Base-by-base conservation (phyloP, 2,888 invertebrate genomes). In the Imbricaverruca yamaguchii region DNA sequence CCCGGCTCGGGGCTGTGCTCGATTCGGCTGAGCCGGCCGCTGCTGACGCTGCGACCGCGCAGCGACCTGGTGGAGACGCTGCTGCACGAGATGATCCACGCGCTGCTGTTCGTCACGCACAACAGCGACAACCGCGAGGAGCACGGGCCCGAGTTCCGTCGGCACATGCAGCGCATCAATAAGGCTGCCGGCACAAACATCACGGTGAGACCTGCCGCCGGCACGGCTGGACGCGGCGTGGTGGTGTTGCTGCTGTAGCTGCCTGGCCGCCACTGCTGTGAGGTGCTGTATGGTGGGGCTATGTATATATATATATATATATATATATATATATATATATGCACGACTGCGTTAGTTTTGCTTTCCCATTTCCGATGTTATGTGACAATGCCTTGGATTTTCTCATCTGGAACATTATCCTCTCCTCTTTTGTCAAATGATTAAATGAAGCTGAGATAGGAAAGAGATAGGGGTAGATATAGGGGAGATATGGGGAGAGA, bases 11-110 rank as follows among this genome's bases (percentile, higher is more conserved):
- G 94, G 8, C 88, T 93, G 81, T 96, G 96, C 86, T 91, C 92
- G 53, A 93, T 97, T 83, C 90, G 94, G 0, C 89, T 99, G 3
- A 98, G 97, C 86, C 92, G 93, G 85, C 98, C 99, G 0, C 88
- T 99, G 39, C 89, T 99, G 0, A 96, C 96, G 87, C 89, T 98
- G 9, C 89, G 99, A 57, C 95, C 98, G 0, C 90, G 99, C 65
- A 97, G 95, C 87, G 97, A 99, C 88, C 89, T 99, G 0, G 91
- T 99, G 0, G 96, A 99, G 88, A 99, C 99, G 0, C 89, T 99
- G n/a, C 89, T 99, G 88, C 99, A 99, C 88, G 99, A 99, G 89
- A 99, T 99, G 99, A 99, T 99, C 83, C 99, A 99, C 87, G 99
- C 98, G 0, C 98, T 91, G 87, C 90, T 98, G 83, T 99, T 98